Evolutionary conservation across 2,888 invertebrate species (phyloP).

Genomic region (Ischnus inquisitorius): DNA sequence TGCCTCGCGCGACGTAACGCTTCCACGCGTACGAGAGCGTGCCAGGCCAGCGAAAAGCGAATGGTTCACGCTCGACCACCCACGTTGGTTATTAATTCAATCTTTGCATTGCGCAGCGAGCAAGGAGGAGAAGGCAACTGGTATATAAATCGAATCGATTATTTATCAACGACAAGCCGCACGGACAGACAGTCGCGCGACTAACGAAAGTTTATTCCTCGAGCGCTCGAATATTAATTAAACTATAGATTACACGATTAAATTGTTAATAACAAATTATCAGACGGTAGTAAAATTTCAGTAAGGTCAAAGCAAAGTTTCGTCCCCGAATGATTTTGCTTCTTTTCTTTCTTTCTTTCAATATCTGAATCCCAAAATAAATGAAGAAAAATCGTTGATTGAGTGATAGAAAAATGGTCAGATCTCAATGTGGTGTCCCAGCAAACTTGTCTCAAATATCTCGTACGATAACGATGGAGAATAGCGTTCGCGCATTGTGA

Average conservation of each 20-base stretch:
- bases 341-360: too few species aligned
- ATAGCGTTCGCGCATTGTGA: conserved; percentile 35
- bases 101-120: conserved; percentile 10
- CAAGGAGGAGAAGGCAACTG: conserved; percentile 8
- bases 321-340: too few species aligned
- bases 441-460: background rate
- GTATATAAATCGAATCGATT: conserved; percentile 42
- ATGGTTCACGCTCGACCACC: conserved; percentile 59
- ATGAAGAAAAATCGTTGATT: background rate
- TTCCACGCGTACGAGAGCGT: conserved; percentile 42
- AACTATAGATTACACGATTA: too few species aligned
- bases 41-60: conserved; percentile 48
- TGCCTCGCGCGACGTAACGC: conserved; percentile 23
- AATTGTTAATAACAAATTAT: too few species aligned
- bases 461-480: conserved; percentile 4
- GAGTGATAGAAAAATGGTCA: background rate
- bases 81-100: conserved; percentile 56
- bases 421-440: background rate
- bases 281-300: too few species aligned
- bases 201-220: conserved; percentile 3
- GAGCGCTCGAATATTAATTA: too few species aligned
- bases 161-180: conserved; percentile 33
- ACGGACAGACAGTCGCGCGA: conserved; percentile 9
- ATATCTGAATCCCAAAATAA: background rate
- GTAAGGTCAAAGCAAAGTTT: too few species aligned